These are phyloP conservation scores for Cettia cetti DNA, from an alignment of 2,113 vertebrate genomes.

Conservation along the genomic window DNA sequence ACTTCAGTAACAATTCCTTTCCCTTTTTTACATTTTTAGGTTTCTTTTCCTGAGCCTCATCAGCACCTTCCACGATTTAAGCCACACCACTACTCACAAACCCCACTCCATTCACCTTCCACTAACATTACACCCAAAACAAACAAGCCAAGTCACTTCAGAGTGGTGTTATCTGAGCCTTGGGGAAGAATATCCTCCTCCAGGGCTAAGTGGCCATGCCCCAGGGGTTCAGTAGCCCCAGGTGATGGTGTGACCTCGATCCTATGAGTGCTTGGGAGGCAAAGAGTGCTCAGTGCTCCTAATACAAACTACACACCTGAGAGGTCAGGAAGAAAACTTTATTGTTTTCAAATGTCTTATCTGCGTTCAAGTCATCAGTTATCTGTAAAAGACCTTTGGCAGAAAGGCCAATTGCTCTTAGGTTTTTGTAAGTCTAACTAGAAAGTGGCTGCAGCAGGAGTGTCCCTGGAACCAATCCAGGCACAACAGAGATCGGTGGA, in stretches of 20 bases:
- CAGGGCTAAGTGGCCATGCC: background rate
- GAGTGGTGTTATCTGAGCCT: background rate
- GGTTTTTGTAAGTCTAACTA: background rate
- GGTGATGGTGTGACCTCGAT: background rate
- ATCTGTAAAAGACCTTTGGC: background rate
- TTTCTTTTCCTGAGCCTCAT: background rate
- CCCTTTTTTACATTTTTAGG: background rate
- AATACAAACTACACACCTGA: background rate
- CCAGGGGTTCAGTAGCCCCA: background rate
- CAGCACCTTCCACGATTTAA: background rate
- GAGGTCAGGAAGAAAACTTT: conserved; percentile 35
- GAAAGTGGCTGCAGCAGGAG: background rate
- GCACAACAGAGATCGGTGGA: background rate
- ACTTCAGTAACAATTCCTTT: background rate
- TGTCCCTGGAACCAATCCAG: background rate
- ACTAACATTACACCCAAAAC: background rate
- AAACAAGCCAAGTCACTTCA: background rate
- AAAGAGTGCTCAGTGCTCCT: background rate
- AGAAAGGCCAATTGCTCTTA: background rate
- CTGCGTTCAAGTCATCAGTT: background rate
- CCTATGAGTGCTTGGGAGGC: background rate
- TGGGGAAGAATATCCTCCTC: background rate
- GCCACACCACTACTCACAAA: background rate
- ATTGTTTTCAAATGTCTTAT: conserved; percentile 49
- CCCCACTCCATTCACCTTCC: background rate